Conservation (phyloP, 2,113 vertebrate species). For the Spermophilus dauricus region DNA sequence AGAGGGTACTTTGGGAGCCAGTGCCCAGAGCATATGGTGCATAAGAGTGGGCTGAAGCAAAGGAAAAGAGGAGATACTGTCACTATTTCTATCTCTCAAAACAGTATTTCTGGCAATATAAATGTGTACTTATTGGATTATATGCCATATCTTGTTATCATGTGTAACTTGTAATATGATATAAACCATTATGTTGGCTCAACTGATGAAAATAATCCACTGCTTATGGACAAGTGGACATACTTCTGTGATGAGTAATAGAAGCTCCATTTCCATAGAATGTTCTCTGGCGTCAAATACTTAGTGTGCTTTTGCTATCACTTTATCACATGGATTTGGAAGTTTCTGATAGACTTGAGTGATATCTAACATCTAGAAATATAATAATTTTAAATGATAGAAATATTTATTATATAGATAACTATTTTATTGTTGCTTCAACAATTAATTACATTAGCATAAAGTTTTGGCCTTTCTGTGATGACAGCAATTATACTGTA, state of each 20-base stretch:
- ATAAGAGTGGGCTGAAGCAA: not conserved
- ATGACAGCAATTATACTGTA: not conserved
- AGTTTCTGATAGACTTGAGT: slow-evolving; percentile 27
- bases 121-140: not conserved
- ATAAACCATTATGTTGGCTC: slow-evolving; percentile 66
- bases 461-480: not conserved
- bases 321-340: slow-evolving; percentile 1
- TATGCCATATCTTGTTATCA: slow-evolving; percentile 40
- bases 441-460: not conserved
- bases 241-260: slow-evolving; percentile 73
- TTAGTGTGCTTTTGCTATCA: not conserved
- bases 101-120: not conserved
- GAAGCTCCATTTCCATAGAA: slow-evolving; percentile 25
- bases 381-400: not conserved
- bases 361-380: not conserved
- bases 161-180: slow-evolving; percentile 67
- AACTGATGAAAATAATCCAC: slow-evolving; percentile 65
- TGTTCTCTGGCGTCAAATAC: not conserved
- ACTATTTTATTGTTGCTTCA: not conserved
- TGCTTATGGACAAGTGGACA: slow-evolving; percentile 70
- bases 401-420: not conserved
- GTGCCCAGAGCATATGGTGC: not conserved
- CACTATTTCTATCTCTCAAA: not conserved
- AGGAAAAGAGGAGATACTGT: not conserved
- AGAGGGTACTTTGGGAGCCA: not conserved